Evolutionary conservation across 2,888 invertebrate species (phyloP), one percentile per base, ranked within the genome.

Genomic region (Linhomoeus sp.): DNA sequence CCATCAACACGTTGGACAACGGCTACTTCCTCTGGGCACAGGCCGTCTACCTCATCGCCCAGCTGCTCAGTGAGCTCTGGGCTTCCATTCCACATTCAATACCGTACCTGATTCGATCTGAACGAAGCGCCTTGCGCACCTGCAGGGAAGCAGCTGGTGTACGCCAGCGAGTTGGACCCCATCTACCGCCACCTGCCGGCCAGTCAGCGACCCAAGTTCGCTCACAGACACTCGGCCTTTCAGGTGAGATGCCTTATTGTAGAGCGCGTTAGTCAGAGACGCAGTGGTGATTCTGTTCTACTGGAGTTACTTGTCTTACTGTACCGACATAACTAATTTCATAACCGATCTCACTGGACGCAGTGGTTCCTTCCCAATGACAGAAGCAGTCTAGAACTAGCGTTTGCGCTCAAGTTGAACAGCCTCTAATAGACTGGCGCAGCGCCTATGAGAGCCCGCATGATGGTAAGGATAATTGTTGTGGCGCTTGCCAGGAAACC

Each of bases 191-290:
- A 92, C 68, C 71, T 94, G 56, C 92, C 94, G 0, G 90, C 90
- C 0, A 88, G 87, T 66, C 90, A 88, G 66, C 73, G 94, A 42
- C 94, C 94, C 0, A 73, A 85, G 37, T 78, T 80, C 60, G 85
- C 81, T 45, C 85, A 86, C 41, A 74, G 92, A 52, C 94, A 97
- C 69, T 92, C 92, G 0, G 88, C 90, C 24, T 97, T 97, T 71
- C 92, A 94, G 80, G 92, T 83, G 69, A 60, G 58, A 53, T 38
- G n/a, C 3, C 29, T 17, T 41, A 20, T n/a, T n/a, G n/a, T n/a
- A n/a, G n/a, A n/a, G n/a, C n/a, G n/a, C n/a, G 35, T 12, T 35
- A 35, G 35, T 12, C 35, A 35, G 35, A 14, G 12, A 17, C 35
- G 17, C 17, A 35, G 35, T 12, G 12, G 35, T 35, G n/a, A 15